A percentile compares a stretch with the other conserved stretches of the same genome.
phyloP scores from a whole-genome alignment of 2,888 invertebrate genomes.

The Helobdella robusta region DNA sequence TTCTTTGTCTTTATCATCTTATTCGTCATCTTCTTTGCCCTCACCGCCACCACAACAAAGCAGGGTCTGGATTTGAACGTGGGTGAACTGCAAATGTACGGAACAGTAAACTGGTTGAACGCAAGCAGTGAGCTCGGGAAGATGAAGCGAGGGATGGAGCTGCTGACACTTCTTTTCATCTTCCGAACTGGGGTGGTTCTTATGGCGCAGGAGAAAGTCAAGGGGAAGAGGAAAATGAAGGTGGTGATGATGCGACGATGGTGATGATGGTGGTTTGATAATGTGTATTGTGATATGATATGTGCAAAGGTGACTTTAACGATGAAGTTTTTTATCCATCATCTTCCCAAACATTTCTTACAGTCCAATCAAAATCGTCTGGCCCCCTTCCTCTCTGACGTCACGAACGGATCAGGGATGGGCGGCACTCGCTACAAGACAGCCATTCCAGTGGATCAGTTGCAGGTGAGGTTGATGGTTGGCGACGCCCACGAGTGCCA shows the following conservation, averaged over 20 bases:
- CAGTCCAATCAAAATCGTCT: conserved; percentile 24
- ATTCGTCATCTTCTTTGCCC: neutral
- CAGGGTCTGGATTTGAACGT: conserved; percentile 79
- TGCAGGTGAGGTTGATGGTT: conserved; percentile 86
- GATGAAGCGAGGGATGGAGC: conserved; percentile 88
- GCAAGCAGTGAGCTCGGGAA: conserved; percentile 93
- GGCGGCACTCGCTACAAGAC: conserved; percentile 93
- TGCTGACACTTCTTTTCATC: conserved; percentile 96
- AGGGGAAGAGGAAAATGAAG: conserved; percentile 71
- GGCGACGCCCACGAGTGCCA: conserved; percentile 69
- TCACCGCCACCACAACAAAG: conserved; percentile 6
- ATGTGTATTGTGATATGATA: neutral
- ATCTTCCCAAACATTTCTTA: neutral
- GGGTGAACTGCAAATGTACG: conserved; percentile 91
- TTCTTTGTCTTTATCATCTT: neutral
- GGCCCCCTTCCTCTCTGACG: conserved; percentile 14
- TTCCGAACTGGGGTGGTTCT: conserved; percentile 96
- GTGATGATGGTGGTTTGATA: neutral
- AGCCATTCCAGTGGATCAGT: conserved; percentile 89
- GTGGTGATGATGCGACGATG: neutral
- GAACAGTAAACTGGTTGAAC: conserved; percentile 95
- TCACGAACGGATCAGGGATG: conserved; percentile 18
- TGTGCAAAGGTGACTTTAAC: neutral
- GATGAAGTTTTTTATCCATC: neutral
- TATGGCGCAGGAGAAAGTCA: conserved; percentile 85